Base-by-base conservation (phyloP, 2,888 invertebrate species). In the Scrobipalpa atriplicella region DNA sequence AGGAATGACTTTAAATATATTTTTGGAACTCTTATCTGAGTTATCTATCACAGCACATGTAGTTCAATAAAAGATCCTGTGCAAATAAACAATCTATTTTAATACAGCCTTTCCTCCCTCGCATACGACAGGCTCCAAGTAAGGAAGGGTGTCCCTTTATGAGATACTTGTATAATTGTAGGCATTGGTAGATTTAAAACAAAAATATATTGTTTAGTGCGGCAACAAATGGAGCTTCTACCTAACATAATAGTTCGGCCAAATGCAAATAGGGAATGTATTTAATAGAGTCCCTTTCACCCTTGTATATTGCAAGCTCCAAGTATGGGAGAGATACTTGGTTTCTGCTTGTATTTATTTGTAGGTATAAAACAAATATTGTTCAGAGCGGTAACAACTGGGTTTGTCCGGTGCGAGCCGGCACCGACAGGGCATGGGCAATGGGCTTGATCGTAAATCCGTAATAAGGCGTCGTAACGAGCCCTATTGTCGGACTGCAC, bases 371-470 rank as follows among this genome's bases (percentile, higher is more conserved):
- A 78, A 77, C 78, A 78, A 75, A 78, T 73, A 72, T 75, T 75
- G 73, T 76, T 77, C 72, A 72, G 68, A 72, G 72, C 70, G 69
- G 81, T 86, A 88, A 84, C 84, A 83, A 85, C 81, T 68, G 67
- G 75, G 87, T 87, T 38, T 88, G 87, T 87, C 79, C 79, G 65
- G 72, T 64, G 16, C 19, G 29, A 9, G 69, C 66, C 69, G 69
- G 71, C n/a, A n/a, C n/a, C n/a, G n/a, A n/a, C n/a, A n/a, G n/a
- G n/a, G n/a, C n/a, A n/a, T 72, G 66, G 71, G 54, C 10, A 68
- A 66, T 70, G 69, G 71, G 73, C 65, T 70, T 69, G 76, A 75
- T 78, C 82, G 86, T 89, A 87, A 88, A 86, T 87, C 83, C 77
- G 75, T 70, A 78, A 76, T 77, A 78, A 79, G 77, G 75, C 74